Base-by-base conservation (phyloP, 2,797 vertebrate genomes). In the Hippoglossus hippoglossus region DNA sequence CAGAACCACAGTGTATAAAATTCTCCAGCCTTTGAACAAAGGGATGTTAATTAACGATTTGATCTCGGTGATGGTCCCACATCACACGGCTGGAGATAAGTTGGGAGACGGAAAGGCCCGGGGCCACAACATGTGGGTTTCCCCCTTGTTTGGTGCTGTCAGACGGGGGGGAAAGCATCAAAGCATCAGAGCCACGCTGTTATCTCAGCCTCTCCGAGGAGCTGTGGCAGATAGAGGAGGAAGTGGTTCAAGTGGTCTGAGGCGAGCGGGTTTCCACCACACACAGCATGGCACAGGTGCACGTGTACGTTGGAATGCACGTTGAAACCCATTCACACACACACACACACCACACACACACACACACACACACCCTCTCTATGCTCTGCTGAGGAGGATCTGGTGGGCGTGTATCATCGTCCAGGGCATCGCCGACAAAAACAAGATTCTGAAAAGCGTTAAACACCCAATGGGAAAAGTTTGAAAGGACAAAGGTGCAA, bases 21-120 rank as follows among this genome's bases (percentile, higher is more conserved):
- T 72, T 68, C 70, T 80, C 16, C 70, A 49, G 61, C 47, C 31
- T 1, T 44, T 46, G 81, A 88, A 84, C 80, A 90, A 90, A 90
- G 89, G 72, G 67, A 80, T 61, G 85, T 82, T 90, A 91, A 91
- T 92, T 76, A 91, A 90, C 51, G 78, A 92, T 88, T 80, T 88
- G 80, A 92, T 91, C 84, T 89, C 71, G 52, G 76, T 31, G 79
- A 88, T 77, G 82, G 81, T 80, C 86, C 88, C 87, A 90, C 91
- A 92, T 93, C 90, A 89, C 87, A 91, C 73, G 10, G 63, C 21
- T 67, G 71, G 21, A 86, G 90, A 89, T 76, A 90, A 73, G 74
- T 82, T 80, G 47, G 47, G 59, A 88, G 84, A 89, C 83, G 80
- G 90, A 89, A 91, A 87, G 81, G 91, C 68, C 68, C 3, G 16